Conservation (phyloP, 2,113 vertebrate species). For the Vulpes ferrilata region DNA sequence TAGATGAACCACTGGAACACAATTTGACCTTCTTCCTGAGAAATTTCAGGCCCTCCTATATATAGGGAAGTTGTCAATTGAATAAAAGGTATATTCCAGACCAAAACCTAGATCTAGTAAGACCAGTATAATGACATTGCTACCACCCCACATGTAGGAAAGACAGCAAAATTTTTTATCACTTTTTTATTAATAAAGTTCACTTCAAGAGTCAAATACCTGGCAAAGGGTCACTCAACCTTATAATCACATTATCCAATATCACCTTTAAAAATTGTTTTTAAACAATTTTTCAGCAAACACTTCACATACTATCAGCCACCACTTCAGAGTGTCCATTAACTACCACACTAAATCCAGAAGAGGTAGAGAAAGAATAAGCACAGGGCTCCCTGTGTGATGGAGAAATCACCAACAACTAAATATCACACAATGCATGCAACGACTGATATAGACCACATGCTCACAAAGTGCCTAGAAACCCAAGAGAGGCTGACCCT, state of each 20-base stretch:
- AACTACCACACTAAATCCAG: background rate
- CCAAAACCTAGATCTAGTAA: background rate
- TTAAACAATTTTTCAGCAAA: background rate
- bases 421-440: accelerated
- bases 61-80: background rate
- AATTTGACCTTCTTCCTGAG: background rate
- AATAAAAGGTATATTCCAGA: background rate
- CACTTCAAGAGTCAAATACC: background rate
- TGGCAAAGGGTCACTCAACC: background rate
- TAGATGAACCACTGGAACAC: background rate
- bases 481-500: background rate
- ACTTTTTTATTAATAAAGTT: background rate
- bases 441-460: accelerated
- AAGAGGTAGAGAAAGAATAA: background rate
- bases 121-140: accelerated
- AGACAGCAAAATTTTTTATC: background rate
- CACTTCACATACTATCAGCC: background rate
- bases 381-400: accelerated
- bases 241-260: background rate
- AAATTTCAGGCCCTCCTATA: background rate
- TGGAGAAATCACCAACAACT: background rate
- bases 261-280: background rate
- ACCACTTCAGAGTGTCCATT: too few species aligned
- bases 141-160: background rate
- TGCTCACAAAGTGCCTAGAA: background rate